These are phyloP conservation scores for Orcinus orca DNA, from an alignment of 2,113 vertebrate genomes.

Conservation along the genomic window DNA sequence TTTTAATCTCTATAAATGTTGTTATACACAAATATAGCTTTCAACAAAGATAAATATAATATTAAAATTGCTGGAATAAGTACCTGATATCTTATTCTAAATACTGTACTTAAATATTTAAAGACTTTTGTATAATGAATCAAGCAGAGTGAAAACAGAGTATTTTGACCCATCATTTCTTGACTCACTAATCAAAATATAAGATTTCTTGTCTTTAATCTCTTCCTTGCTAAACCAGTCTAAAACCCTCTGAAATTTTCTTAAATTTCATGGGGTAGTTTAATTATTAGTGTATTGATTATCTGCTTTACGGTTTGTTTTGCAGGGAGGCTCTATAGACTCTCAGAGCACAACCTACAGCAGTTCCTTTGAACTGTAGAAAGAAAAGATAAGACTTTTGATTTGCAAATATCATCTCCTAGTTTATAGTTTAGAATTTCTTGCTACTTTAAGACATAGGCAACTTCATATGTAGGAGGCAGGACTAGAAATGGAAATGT, in stretches of 20 bases:
- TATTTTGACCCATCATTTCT: constrained; percentile 1
- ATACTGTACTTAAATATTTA: constrained; percentile 60
- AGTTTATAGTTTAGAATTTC: not conserved
- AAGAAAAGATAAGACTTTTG: not conserved
- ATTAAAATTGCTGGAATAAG: constrained; percentile 34
- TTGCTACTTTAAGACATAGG: not conserved
- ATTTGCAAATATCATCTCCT: constrained; percentile 19
- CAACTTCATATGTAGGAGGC: not conserved
- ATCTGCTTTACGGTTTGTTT: constrained; percentile 7
- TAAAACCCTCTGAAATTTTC: constrained; percentile 15
- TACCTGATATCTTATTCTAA: constrained; percentile 51
- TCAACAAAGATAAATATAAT: constrained; percentile 66
- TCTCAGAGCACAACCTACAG: not conserved
- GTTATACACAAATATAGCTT: constrained; percentile 59
- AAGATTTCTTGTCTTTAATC: constrained; percentile 27
- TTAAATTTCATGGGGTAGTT: not conserved
- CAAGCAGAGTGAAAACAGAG: constrained; percentile 51
- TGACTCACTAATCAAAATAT: constrained; percentile 28
- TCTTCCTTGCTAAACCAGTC: not conserved
- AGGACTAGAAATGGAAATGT: not conserved
- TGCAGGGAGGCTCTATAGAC: not conserved
- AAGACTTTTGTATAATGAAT: constrained; percentile 57
- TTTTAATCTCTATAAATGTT: constrained; percentile 52
- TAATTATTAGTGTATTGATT: constrained; percentile 31
- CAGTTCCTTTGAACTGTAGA: not conserved